A percentile compares a stretch with the other conserved stretches of the same genome.
Conservation (phyloP, 2,113 vertebrate species). For the Monarcha castaneiventris region DNA sequence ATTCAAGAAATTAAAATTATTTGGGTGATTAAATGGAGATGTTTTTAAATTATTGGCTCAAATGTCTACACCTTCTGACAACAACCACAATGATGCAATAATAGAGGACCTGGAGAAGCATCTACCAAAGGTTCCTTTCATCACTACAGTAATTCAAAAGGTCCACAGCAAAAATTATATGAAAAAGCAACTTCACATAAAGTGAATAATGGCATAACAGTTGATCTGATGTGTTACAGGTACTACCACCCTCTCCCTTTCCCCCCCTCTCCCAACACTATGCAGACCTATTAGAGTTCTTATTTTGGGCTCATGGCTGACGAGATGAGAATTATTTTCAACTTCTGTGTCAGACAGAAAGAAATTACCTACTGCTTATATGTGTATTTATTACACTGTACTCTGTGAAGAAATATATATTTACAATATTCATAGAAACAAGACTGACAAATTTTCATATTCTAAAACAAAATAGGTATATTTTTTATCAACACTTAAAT, state of each 20-base stretch:
- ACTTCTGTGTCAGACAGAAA: not conserved
- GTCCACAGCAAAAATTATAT: not conserved
- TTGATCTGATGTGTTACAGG: not conserved
- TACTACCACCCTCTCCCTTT: not conserved
- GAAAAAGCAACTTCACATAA: not conserved
- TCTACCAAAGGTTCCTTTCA: not conserved
- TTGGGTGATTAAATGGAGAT: not conserved
- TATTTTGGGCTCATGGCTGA: not conserved
- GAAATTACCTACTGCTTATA: not conserved
- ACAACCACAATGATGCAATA: not conserved
- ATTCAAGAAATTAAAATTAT: not conserved
- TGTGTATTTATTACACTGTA: not conserved
- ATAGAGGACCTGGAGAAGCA: not conserved
- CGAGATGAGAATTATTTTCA: not conserved
- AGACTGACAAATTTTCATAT: not conserved
- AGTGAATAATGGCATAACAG: not conserved
- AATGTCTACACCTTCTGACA: not conserved
- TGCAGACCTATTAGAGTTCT: not conserved
- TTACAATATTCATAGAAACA: not conserved
- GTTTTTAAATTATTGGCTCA: not conserved
- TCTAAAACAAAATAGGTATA: not conserved
- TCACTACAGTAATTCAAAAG: not conserved
- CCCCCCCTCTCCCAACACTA: accelerated
- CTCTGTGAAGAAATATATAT: not conserved
- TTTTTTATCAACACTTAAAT: not conserved